Percentiles rank a stretch among this genome's conserved stretches.
Evolutionary conservation across 2,113 vertebrate species (phyloP).

Genomic region (Ammodytes marinus): DNA sequence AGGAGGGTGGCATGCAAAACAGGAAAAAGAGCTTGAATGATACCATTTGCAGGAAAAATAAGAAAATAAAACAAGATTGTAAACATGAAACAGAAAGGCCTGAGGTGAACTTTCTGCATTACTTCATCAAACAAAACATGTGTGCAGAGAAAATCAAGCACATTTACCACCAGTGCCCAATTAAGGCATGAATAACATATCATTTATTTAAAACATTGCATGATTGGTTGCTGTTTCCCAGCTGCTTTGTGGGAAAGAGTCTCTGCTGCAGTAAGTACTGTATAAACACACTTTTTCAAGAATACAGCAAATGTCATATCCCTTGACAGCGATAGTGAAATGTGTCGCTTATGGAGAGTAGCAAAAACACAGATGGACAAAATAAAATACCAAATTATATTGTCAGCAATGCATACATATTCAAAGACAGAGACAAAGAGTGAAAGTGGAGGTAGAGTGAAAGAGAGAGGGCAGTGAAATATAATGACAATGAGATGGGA

Average conservation of each 20-base stretch:
- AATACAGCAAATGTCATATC: neutral
- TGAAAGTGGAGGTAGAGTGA: neutral
- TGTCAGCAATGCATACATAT: neutral
- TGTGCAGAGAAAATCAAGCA: constrained; percentile 59
- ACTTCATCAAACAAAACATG: constrained; percentile 64
- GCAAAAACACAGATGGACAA: neutral
- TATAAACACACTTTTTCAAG: constrained; percentile 2
- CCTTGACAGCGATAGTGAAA: neutral
- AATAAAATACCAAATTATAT: neutral
- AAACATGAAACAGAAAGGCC: constrained; percentile 53
- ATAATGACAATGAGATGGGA: constrained; percentile 4
- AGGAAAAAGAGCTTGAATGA: constrained; percentile 48
- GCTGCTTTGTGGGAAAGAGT: constrained; percentile 7
- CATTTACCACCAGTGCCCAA: constrained; percentile 34
- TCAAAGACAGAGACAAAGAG: neutral
- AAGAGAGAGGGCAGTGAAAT: constrained; percentile 14
- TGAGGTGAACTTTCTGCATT: constrained; percentile 42
- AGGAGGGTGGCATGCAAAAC: constrained; percentile 38
- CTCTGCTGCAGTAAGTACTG: constrained; percentile 9
- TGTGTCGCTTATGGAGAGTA: neutral
- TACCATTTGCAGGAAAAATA: constrained; percentile 48
- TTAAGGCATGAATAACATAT: constrained; percentile 65
- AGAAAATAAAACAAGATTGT: constrained; percentile 7
- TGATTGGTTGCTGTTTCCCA: constrained; percentile 42
- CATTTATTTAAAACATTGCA: constrained; percentile 44